phyloP scores from a whole-genome alignment of 2,113 vertebrate species.

The Eolophus roseicapilla region DNA sequence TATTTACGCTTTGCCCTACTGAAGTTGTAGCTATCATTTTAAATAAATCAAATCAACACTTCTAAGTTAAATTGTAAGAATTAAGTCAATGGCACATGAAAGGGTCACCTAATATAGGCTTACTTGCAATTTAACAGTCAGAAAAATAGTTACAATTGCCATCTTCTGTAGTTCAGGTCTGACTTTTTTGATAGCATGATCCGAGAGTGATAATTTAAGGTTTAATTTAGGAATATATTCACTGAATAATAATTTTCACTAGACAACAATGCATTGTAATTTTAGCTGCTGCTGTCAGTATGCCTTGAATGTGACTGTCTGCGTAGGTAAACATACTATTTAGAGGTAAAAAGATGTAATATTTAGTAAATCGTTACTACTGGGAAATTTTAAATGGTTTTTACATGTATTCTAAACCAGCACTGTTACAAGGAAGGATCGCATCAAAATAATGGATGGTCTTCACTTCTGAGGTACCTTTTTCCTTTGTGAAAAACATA shows the following conservation, averaged over 20 bases:
- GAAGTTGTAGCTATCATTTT: neutral
- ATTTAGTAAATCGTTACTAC: neutral
- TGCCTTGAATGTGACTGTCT: neutral
- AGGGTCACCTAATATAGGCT: neutral
- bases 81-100: neutral
- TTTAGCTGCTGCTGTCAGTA: conserved; percentile 18
- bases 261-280: conserved; percentile 10
- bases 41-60: neutral
- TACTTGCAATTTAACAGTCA: conserved; percentile 15
- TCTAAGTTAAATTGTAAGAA: neutral
- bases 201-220: conserved; percentile 24
- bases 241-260: conserved; percentile 44
- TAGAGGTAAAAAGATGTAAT: neutral
- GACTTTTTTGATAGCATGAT: neutral
- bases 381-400: neutral
- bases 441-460: neutral
- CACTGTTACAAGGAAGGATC: neutral
- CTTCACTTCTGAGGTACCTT: neutral
- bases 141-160: conserved; percentile 37
- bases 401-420: neutral
- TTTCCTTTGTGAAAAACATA: neutral
- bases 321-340: neutral
- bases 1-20: neutral
- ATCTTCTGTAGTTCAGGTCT: neutral
- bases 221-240: conserved; percentile 42